Base-by-base conservation (phyloP, 2,888 invertebrate genomes). In the Cheilosia soror region DNA sequence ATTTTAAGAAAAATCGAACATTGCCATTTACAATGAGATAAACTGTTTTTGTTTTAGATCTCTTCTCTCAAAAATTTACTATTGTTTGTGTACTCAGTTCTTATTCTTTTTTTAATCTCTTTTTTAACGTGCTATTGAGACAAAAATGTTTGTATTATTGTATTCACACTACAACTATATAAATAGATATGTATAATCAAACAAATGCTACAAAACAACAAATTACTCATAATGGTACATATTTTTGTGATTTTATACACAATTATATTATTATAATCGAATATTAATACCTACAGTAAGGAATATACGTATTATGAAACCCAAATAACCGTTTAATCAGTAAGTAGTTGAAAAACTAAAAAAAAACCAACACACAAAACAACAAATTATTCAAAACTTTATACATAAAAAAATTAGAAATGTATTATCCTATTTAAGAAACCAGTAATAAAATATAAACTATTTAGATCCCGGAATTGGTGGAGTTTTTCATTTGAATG, bases 241-340 rank as follows among this genome's bases (percentile, higher is more conserved):
- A 80, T 84, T 79, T 83, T 84, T 84, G 84, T 84, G 84, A 84
- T 80, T 84, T 84, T 84, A 79, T 84, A 84, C 84, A 84, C 75
- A 84, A 84, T 69, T 72, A 82, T 82, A 76, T 76, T 49, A 73
- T 69, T 77, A 73, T 83, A 78, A 79, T 75, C 79, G 80, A 81
- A 81, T 78, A 65, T 51, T 42, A 66, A 69, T 51, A 79, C 83
- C 55, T 79, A 69, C 51, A 44, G 49, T 69, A 71, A 71, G 77
- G 42, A 73, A 69, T 80, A 60, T 80, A 68, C 60, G 80, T 73
- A 80, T 73, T 42, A 25, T 47, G 66, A 62, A 49, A 49, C 27
- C 44, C 49, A 79, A 66, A 73, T 73, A 84, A 73, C 55, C 83
- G 37, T 83, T 65, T 68, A 73, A 55, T 57, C 31, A 15, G 15